Evolutionary conservation across 2,113 vertebrate genomes (phyloP).

Genomic region (Columbina picui): DNA sequence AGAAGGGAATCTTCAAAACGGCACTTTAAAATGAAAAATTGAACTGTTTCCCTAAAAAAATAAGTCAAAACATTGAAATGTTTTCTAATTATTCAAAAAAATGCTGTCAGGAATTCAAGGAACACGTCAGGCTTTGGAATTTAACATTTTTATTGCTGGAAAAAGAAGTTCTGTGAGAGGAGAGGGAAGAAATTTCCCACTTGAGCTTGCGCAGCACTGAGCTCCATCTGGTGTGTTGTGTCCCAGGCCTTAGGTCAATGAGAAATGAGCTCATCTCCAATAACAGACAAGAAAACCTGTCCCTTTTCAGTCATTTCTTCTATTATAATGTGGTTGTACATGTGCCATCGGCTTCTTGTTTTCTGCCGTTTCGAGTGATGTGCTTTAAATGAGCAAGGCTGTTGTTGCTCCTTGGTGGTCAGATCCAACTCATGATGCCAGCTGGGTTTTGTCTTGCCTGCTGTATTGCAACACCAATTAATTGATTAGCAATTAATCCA

Average conservation of each 20-base stretch:
- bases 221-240: rapidly evolving
- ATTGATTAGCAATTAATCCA: not conserved
- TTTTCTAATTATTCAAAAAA: rapidly evolving
- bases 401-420: not conserved
- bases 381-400: not conserved
- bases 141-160: rapidly evolving
- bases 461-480: not conserved
- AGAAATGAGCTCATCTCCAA: not conserved
- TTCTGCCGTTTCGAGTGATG: rapidly evolving
- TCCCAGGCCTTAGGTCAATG: rapidly evolving
- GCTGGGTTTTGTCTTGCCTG: not conserved
- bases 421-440: not conserved
- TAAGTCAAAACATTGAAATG: not conserved
- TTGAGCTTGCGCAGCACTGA: not conserved
- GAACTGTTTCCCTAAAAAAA: not conserved
- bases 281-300: rapidly evolving
- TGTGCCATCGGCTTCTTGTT: not conserved
- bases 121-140: not conserved
- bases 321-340: rapidly evolving
- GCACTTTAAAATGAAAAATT: not conserved
- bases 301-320: not conserved
- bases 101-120: not conserved
- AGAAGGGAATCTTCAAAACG: not conserved
- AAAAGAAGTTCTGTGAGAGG: not conserved
- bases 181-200: rapidly evolving